Conservation (phyloP, 2,113 vertebrate genomes). For the Turdus rufiventris region DNA sequence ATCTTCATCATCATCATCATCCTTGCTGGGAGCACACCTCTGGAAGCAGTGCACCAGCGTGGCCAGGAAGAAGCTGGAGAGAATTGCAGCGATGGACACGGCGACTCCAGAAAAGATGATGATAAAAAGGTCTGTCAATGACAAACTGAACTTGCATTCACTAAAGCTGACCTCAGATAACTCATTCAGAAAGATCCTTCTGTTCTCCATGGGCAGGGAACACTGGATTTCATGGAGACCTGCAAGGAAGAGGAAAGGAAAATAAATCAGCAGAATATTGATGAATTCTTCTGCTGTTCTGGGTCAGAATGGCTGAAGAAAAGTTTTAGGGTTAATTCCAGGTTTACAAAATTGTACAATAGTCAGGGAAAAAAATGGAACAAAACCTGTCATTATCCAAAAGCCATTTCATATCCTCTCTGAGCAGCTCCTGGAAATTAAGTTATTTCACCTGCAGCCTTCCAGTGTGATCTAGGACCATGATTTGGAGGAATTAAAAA, state of each 20-base stretch:
- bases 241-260: slow-evolving; percentile 48
- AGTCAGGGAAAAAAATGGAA: neutral
- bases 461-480: neutral
- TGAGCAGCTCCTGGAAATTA: neutral
- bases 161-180: slow-evolving; percentile 95
- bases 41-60: slow-evolving; percentile 97
- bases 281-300: neutral
- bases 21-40: slow-evolving; percentile 90
- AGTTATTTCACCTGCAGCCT: neutral
- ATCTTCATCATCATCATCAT: slow-evolving; percentile 91
- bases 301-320: neutral
- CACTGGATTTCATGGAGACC: slow-evolving; percentile 92
- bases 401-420: neutral
- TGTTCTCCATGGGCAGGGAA: slow-evolving; percentile 85
- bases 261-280: neutral
- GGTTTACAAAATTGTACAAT: neutral
- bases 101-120: slow-evolving; percentile 98
- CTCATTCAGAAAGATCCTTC: slow-evolving; percentile 84
- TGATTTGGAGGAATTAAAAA: neutral
- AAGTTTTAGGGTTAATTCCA: neutral
- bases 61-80: slow-evolving; percentile 96
- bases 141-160: slow-evolving; percentile 91
- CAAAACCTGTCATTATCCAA: neutral
- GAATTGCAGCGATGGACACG: slow-evolving; percentile 93
- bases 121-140: slow-evolving; percentile 92